Base-by-base conservation (phyloP, 1,140 invertebrate species). In the Drosophila tropicalis region DNA sequence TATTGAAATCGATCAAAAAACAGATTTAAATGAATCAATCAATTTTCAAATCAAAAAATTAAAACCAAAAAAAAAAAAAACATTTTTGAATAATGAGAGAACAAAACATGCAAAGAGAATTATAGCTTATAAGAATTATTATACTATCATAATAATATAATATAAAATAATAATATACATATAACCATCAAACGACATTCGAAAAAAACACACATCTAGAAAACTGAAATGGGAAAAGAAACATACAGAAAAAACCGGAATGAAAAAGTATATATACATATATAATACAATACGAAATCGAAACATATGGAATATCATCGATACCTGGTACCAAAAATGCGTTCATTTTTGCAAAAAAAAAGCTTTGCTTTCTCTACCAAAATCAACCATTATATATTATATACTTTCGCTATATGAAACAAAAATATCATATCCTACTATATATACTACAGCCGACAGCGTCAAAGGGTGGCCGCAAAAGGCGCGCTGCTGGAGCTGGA, bases 111-210 rank as follows among this genome's bases (percentile, higher is more conserved):
- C 90, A 91, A 91, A 91, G 90, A 91, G 90, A 91, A 91, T 91
- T 91, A 83, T 91, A 91, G 90, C 85, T 90, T 87, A 90, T 91
- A 91, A 91, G 90, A 90, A 90, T 91, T 89, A 89, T 90, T 75
- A 87, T 73, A 90, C 66, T 70, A 80, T 51, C 44, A 51, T 87
- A 81, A 79, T 64, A 58, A 58, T 36, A 58, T 57, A 57, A 57
- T 36, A 76, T 81, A 83, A 57, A 79, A 82, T 72, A 80, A 84
- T 82, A 87, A 87, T 87, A 87, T 58, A 87, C 84, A 84, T 87
- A 87, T 80, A 89, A 89, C 84, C 84, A 87, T 87, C 83, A 87
- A 77, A 83, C 79, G 83, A 86, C 83, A 86, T 86, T 86, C 83
- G 79, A 80, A 83, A 86, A 39, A 39, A 79, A 87, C 68, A 72